These are phyloP conservation scores for Drosophila hamatofila DNA, from an alignment of 2,888 invertebrate genomes.

Conservation along the genomic window DNA sequence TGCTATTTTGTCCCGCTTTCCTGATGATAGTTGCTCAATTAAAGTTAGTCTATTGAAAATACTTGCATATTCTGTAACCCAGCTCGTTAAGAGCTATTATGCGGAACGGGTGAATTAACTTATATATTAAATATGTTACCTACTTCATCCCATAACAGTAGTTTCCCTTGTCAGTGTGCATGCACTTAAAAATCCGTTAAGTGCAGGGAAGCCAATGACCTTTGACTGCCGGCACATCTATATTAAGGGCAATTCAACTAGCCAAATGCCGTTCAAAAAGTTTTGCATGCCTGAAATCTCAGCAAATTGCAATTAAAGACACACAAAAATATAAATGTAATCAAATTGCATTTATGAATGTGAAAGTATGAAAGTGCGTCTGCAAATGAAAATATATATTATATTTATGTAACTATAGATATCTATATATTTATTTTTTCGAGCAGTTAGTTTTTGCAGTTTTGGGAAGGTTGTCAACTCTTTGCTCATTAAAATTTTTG, in stretches of 20 bases:
- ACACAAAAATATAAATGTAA: slow-evolving; percentile 4
- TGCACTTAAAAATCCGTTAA: not conserved
- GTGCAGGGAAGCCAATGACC: slow-evolving; percentile 10
- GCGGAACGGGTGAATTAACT: too few species aligned
- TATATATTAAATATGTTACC: too few species aligned
- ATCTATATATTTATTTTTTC: slow-evolving; percentile 1
- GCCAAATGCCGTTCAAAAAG: too few species aligned
- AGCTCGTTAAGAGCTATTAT: too few species aligned
- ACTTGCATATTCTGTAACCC: too few species aligned
- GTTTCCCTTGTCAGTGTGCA: not conserved
- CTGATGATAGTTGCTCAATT: too few species aligned
- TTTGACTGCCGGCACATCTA: slow-evolving; percentile 3
- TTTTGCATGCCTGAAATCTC: slow-evolving; percentile 2
- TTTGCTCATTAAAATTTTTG: slow-evolving; percentile 70
- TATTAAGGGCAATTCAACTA: slow-evolving; percentile 7
- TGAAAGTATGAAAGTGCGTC: not conserved
- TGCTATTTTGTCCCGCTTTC: too few species aligned
- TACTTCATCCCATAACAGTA: not conserved
- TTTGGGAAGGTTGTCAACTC: slow-evolving; percentile 21
- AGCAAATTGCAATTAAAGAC: not conserved
- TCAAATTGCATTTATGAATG: slow-evolving; percentile 29
- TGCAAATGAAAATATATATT: not conserved
- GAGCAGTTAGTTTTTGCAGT: slow-evolving; percentile 11
- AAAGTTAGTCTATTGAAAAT: too few species aligned
- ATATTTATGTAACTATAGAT: not conserved